Conservation (phyloP, 2,113 vertebrate species). For the Trichomycterus rosablanca region DNA sequence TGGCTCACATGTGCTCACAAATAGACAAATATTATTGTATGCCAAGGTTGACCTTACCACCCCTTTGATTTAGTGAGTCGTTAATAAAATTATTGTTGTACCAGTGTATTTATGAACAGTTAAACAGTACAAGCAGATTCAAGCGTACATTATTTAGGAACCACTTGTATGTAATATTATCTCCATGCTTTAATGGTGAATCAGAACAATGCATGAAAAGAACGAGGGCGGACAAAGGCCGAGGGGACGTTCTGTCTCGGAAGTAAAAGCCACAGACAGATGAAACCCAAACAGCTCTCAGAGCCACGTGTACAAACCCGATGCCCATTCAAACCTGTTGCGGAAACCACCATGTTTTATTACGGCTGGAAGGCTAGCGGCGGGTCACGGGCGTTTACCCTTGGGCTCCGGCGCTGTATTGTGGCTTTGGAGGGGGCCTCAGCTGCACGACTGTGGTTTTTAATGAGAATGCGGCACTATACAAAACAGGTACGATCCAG, state of each 20-base stretch:
- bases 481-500: slow-evolving; percentile 62
- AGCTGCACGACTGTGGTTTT: slow-evolving; percentile 62
- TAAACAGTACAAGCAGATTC: too few species aligned
- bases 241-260: slow-evolving; percentile 20
- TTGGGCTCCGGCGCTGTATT: slow-evolving; percentile 60
- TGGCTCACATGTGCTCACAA: background rate
- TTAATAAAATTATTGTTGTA: too few species aligned
- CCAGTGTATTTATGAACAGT: too few species aligned
- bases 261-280: slow-evolving; percentile 42
- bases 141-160: slow-evolving; percentile 16
- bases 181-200: slow-evolving; percentile 48
- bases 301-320: slow-evolving; percentile 42
- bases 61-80: too few species aligned
- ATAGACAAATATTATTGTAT: background rate
- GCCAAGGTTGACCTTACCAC: too few species aligned
- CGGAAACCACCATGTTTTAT: slow-evolving; percentile 55
- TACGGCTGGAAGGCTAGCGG: slow-evolving; percentile 57
- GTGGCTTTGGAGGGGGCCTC: slow-evolving; percentile 66
- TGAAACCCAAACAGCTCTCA: slow-evolving; percentile 32
- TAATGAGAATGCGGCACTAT: slow-evolving; percentile 59
- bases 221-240: slow-evolving; percentile 24
- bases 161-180: slow-evolving; percentile 44
- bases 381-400: slow-evolving; percentile 70
- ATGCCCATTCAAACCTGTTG: slow-evolving; percentile 45
- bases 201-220: slow-evolving; percentile 41